phyloP scores from a whole-genome alignment of 2,113 vertebrate genomes.

The Alligator mississippiensis region DNA sequence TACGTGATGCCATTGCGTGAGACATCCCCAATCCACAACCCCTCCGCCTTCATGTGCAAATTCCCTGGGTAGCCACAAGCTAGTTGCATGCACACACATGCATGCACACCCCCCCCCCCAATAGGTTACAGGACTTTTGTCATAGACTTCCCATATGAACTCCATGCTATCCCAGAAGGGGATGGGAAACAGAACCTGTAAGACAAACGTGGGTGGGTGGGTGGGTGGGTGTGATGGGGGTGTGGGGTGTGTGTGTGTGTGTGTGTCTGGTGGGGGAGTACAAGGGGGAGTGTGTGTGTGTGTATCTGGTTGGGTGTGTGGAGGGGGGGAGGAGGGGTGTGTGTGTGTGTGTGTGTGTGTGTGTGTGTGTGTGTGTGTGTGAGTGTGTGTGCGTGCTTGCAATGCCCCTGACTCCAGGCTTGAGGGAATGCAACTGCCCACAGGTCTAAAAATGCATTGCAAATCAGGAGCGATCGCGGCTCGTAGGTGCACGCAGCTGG shows the following conservation, averaged over 20 bases:
- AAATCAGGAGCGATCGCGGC: too few relatives aligned
- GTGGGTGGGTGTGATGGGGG: not conserved
- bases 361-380: not conserved
- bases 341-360: not conserved
- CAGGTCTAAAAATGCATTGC: too few relatives aligned
- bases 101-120: not conserved
- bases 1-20: slow-evolving; percentile 22
- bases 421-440: not conserved
- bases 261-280: not conserved
- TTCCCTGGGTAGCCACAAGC: not conserved
- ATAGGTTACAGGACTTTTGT: not conserved
- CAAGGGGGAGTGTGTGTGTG: too few relatives aligned
- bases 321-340: too few relatives aligned
- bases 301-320: too few relatives aligned
- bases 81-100: not conserved
- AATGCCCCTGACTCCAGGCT: not conserved
- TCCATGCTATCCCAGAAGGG: not conserved
- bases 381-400: not conserved
- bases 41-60: not conserved
- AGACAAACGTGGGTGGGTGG: not conserved
- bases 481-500: too few relatives aligned
- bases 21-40: not conserved
- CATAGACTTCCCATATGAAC: not conserved
- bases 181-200: not conserved
- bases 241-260: not conserved